Conservation (phyloP, 2,797 vertebrate species). For the Helarctos malayanus region DNA sequence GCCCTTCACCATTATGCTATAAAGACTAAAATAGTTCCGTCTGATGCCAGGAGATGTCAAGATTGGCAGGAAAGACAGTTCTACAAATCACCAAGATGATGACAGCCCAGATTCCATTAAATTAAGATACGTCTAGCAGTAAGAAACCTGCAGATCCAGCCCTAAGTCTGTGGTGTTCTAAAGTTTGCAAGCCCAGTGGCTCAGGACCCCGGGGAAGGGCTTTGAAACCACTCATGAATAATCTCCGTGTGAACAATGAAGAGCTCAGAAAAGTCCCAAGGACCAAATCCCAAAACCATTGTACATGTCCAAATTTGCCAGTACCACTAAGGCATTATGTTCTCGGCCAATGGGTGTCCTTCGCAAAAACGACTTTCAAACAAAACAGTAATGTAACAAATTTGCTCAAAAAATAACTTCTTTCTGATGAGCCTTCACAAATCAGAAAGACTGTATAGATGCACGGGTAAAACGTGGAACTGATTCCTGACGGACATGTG, state of each 20-base stretch:
- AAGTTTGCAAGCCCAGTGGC: neutral
- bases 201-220: neutral
- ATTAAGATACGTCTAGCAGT: neutral
- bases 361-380: conserved; percentile 41
- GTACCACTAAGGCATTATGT: neutral
- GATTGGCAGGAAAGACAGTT: neutral
- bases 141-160: neutral
- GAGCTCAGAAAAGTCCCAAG: neutral
- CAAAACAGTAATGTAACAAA: neutral
- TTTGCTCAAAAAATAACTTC: neutral
- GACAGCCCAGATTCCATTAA: neutral
- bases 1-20: neutral
- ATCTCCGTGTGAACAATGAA: neutral
- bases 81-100: conserved; percentile 16
- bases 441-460: neutral
- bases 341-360: neutral
- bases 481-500: neutral
- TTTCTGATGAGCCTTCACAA: neutral
- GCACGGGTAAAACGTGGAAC: neutral
- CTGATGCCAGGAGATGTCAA: neutral
- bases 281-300: neutral
- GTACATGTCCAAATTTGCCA: neutral
- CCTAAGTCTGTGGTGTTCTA: neutral
- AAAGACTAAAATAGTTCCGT: neutral
- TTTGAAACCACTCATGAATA: neutral